Evolutionary conservation across 2,797 vertebrate genomes (phyloP).

Genomic region (Oreonectes daqikongensis): DNA sequence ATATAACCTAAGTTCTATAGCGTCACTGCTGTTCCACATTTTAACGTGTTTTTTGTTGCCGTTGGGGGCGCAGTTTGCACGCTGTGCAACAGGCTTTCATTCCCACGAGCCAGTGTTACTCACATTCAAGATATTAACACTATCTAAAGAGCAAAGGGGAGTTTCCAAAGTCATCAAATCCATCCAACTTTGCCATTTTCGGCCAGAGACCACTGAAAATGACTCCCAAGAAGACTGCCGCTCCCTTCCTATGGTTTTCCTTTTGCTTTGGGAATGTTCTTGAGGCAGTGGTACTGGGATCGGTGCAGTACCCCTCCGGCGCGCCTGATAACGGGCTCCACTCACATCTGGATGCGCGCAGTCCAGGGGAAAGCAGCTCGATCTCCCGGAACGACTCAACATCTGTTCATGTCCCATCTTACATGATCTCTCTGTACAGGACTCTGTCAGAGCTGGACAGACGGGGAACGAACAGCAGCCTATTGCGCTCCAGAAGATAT

Average conservation of each 20-base stretch:
- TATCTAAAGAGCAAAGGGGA: slow-evolving; percentile 81
- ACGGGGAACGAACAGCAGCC: slow-evolving; percentile 54
- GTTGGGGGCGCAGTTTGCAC: slow-evolving; percentile 58
- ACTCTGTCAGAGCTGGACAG: slow-evolving; percentile 69
- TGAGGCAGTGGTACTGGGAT: slow-evolving; percentile 69
- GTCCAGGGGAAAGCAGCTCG: slow-evolving; percentile 49
- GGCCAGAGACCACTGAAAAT: slow-evolving; percentile 74
- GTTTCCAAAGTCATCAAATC: slow-evolving; percentile 77
- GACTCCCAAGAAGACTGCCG: slow-evolving; percentile 79
- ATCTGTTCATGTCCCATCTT: slow-evolving; percentile 62
- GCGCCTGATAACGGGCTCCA: slow-evolving; percentile 51
- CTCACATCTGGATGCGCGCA: slow-evolving; percentile 59
- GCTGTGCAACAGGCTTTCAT: slow-evolving; percentile 53
- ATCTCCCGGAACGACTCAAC: slow-evolving; percentile 58
- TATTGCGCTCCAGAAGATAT: slow-evolving; percentile 55
- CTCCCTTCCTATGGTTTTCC: slow-evolving; percentile 78
- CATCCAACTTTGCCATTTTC: slow-evolving; percentile 71
- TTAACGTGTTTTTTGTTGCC: slow-evolving; percentile 14
- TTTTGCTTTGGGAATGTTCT: slow-evolving; percentile 78
- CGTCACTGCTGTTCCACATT: neutral
- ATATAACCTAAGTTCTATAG: neutral
- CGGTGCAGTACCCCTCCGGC: slow-evolving; percentile 47
- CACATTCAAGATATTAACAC: slow-evolving; percentile 67
- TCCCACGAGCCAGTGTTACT: slow-evolving; percentile 50
- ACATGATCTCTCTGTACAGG: slow-evolving; percentile 80